Conservation (phyloP, 53 echinoderm and acorn worm genomes). For the Zoroaster sp. region DNA sequence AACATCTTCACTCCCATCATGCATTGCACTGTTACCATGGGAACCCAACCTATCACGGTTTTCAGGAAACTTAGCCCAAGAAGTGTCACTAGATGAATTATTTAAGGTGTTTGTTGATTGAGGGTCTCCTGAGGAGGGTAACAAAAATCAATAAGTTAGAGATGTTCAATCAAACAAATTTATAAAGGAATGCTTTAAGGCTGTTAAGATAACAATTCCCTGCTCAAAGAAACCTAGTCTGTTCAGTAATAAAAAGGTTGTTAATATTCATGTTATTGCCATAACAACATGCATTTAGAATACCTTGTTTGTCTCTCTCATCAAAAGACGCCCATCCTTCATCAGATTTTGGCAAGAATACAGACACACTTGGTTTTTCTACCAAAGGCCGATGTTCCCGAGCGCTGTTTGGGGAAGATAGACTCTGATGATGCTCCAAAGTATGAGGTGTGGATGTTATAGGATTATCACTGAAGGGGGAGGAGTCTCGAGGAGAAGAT, state of each 20-base stretch:
- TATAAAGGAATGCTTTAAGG: too few relatives aligned
- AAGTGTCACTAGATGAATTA: slow-evolving; percentile 43
- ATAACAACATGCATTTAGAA: too few relatives aligned
- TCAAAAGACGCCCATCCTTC: slow-evolving; percentile 81
- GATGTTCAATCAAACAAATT: too few relatives aligned
- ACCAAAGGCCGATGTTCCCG: slow-evolving; percentile 25
- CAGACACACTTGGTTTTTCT: slow-evolving; percentile 62
- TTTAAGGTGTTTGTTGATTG: not conserved
- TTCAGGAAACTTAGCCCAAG: slow-evolving; percentile 69
- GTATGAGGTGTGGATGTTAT: slow-evolving; percentile 35
- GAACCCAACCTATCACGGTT: not conserved
- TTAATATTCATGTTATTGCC: too few relatives aligned
- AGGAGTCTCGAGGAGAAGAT: slow-evolving; percentile 34
- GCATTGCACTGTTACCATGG: not conserved
- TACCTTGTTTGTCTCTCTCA: slow-evolving; percentile 43
- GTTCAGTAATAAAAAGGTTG: too few relatives aligned
- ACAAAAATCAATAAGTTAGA: not conserved
- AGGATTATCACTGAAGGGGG: slow-evolving; percentile 35
- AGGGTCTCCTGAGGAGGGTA: not conserved
- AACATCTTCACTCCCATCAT: slow-evolving; percentile 77
- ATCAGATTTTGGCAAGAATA: slow-evolving; percentile 38
- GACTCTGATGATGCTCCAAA: slow-evolving; percentile 63
- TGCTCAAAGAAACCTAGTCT: too few relatives aligned
- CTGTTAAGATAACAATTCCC: too few relatives aligned
- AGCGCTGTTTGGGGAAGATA: slow-evolving; percentile 46